Percentiles rank a stretch among this genome's conserved stretches.
These are phyloP conservation scores for Drosophila ogumai DNA, from an alignment of 1,140 invertebrate species.

Conservation along the genomic window DNA sequence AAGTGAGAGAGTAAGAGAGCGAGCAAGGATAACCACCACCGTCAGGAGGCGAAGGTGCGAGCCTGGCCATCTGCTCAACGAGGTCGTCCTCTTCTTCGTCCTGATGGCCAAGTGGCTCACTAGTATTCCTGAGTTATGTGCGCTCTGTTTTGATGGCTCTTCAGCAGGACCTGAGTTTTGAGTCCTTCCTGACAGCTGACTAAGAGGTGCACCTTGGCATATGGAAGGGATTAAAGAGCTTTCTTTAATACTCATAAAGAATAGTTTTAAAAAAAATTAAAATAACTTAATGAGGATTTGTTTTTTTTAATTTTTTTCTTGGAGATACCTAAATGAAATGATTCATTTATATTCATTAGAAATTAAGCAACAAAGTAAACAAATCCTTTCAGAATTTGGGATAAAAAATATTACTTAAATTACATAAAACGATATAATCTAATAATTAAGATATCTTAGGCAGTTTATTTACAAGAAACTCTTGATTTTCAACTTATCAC, in stretches of 20 bases:
- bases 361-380: too few relatives aligned
- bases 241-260: neutral
- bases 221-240: neutral
- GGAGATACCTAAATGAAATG: too few relatives aligned
- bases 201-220: constrained; percentile 13
- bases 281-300: neutral
- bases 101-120: constrained; percentile 50
- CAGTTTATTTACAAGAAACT: neutral
- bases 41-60: constrained; percentile 34
- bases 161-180: constrained; percentile 8
- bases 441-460: neutral
- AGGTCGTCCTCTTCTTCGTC: constrained; percentile 28
- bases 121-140: constrained; percentile 50
- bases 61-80: constrained; percentile 35
- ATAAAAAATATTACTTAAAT: neutral
- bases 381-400: too few relatives aligned
- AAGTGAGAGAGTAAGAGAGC: constrained; percentile 24
- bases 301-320: too few relatives aligned
- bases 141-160: constrained; percentile 62
- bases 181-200: constrained; percentile 13
- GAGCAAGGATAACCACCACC: constrained; percentile 57
- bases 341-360: too few relatives aligned
- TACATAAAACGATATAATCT: neutral
- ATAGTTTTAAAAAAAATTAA: neutral
- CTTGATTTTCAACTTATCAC: neutral